Conservation (phyloP, 2,113 vertebrate species). For the Sturnira hondurensis region DNA sequence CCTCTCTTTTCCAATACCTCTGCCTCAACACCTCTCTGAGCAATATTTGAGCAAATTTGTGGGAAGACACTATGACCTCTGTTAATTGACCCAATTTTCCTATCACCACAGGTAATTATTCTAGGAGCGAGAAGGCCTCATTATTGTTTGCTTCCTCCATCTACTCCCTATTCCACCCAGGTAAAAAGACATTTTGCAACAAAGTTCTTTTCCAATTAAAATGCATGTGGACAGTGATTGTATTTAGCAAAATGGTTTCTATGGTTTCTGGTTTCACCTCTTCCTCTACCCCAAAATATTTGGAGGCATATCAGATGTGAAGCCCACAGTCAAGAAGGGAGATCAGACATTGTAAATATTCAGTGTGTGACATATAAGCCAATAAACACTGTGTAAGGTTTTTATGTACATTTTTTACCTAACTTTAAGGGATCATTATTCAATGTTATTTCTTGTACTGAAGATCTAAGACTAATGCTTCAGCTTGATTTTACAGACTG, state of each 20-base stretch:
- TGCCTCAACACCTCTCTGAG: background rate
- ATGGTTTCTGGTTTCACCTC: background rate
- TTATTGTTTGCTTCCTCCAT: background rate
- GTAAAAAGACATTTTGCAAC: background rate
- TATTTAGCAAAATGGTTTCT: slow-evolving; percentile 40
- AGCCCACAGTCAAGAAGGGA: slow-evolving; percentile 48
- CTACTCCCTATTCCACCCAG: background rate
- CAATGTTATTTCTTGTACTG: slow-evolving; percentile 78
- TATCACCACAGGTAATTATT: background rate
- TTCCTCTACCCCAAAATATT: slow-evolving; percentile 6
- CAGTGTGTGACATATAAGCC: slow-evolving; percentile 47
- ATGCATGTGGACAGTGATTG: background rate
- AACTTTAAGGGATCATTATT: slow-evolving; percentile 78
- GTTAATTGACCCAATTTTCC: background rate
- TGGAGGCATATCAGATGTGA: background rate
- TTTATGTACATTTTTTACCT: slow-evolving; percentile 70
- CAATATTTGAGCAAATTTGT: background rate
- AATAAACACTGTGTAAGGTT: slow-evolving; percentile 65
- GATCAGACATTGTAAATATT: slow-evolving; percentile 46
- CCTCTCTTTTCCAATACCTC: background rate
- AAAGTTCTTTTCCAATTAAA: slow-evolving; percentile 45
- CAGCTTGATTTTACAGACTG: slow-evolving; percentile 85
- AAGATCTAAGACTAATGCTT: slow-evolving; percentile 80
- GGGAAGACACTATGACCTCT: background rate
- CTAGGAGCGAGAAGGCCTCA: background rate